A percentile compares a stretch with the other conserved stretches of the same genome.
Conservation (phyloP, 2,113 vertebrate species). For the Amia ocellicauda region DNA sequence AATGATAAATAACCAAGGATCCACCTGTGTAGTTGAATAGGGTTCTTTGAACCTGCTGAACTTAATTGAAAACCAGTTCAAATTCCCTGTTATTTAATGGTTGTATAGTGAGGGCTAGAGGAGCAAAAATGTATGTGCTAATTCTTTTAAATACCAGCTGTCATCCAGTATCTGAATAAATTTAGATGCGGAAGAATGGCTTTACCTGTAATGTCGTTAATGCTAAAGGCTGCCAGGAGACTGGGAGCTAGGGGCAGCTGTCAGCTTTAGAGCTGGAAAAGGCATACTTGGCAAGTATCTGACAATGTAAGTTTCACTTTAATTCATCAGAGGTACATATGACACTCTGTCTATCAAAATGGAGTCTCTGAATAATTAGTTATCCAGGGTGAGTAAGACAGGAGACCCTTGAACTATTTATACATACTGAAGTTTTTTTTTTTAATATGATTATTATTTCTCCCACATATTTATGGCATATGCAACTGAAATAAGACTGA, state of each 20-base stretch:
- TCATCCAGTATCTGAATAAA: slow-evolving; percentile 15
- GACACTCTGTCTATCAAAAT: slow-evolving; percentile 1
- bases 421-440: slow-evolving; percentile 9
- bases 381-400: slow-evolving; percentile 11
- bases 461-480: too few relatives aligned
- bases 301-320: background rate
- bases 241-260: background rate
- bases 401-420: slow-evolving; percentile 12
- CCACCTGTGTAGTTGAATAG: too few relatives aligned
- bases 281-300: background rate
- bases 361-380: slow-evolving; percentile 16
- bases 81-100: too few relatives aligned
- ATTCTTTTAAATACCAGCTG: too few relatives aligned
- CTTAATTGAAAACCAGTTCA: too few relatives aligned
- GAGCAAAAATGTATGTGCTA: too few relatives aligned
- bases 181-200: too few relatives aligned
- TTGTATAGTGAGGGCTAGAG: too few relatives aligned
- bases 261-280: background rate
- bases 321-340: background rate
- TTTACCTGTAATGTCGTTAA: slow-evolving; percentile 23
- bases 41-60: too few relatives aligned
- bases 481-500: too few relatives aligned
- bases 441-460: background rate
- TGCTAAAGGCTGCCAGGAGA: background rate
- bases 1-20: too few relatives aligned